Evolutionary conservation across 2,797 vertebrate genomes (phyloP).

Genomic region (Rhabdophis nuchalis): DNA sequence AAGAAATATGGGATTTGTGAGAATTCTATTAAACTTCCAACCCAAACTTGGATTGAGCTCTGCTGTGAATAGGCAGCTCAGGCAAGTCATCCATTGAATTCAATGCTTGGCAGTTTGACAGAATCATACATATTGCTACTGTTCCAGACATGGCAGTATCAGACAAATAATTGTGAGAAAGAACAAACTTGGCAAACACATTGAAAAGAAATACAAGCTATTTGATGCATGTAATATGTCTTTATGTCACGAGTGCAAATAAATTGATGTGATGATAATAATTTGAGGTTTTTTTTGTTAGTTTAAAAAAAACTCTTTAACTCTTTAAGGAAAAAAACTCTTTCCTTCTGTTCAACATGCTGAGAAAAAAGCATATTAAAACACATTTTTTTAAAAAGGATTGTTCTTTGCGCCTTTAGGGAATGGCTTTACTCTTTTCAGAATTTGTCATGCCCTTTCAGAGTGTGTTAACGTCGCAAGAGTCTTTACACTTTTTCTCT

Average conservation of each 20-base stretch:
- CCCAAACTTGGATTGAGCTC: not conserved
- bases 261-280: not conserved
- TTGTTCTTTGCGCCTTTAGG: not conserved
- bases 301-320: not conserved
- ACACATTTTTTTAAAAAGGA: not conserved
- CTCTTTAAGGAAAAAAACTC: not conserved
- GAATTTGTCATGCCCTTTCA: slow-evolving; percentile 1
- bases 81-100: not conserved
- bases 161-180: not conserved
- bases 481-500: not conserved
- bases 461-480: not conserved
- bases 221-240: not conserved
- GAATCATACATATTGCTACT: not conserved
- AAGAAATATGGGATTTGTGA: not conserved
- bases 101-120: not conserved
- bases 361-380: not conserved
- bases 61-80: not conserved
- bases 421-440: not conserved
- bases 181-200: not conserved
- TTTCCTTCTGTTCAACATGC: not conserved
- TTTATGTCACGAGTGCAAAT: not conserved
- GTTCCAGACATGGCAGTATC: not conserved
- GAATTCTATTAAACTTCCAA: not conserved
- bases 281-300: not conserved
- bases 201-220: not conserved